Base-by-base conservation (phyloP, 2,113 vertebrate genomes). In the Colius striatus region DNA sequence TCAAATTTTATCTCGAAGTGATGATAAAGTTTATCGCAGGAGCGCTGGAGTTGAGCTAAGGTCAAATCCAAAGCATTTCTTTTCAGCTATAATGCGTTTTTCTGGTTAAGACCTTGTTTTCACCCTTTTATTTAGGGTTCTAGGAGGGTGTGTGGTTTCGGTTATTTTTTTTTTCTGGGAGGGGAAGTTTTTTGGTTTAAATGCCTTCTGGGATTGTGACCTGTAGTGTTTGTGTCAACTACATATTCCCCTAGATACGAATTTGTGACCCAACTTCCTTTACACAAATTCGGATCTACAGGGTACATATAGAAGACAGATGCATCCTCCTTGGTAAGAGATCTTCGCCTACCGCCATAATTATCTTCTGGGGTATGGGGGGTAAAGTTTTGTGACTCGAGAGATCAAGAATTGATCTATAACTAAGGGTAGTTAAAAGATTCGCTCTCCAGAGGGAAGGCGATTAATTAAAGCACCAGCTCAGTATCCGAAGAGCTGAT, bases 211-310 rank as follows among this genome's bases (percentile, higher is more conserved):
- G 80, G 73, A 91, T 87, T 97, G 92, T 77, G 92, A 97, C 98
- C 98, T 98, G 99, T 98, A 98, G 99, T 98, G 98, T 99, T 98
- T 99, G 98, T 98, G 99, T 99, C 99, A 98, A 99, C 99, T 99
- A 99, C 99, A 99, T 99, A 99, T 99, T 99, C 99, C 99, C 99
- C 99, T 99, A 99, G 99, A 99, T 98, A 98, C 99, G 99, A 99
- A 99, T 99, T 99, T 99, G 99, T 99, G 99, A 99, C 98, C 97
- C 98, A 97, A 97, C 97, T 98, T 98, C 98, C 97, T 98, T 97
- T 98, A 99, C 99, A 99, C 99, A 99, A 99, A 99, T 99, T 99
- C 99, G 99, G 99, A 99, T 99, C 99, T 99, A 99, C 99, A 99
- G 99, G 99, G 99, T 99, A 99, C 99, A 99, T 99, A 99, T 99